Conservation (phyloP, 2,888 invertebrate genomes). For the Acanthosoma haemorrhoidale region DNA sequence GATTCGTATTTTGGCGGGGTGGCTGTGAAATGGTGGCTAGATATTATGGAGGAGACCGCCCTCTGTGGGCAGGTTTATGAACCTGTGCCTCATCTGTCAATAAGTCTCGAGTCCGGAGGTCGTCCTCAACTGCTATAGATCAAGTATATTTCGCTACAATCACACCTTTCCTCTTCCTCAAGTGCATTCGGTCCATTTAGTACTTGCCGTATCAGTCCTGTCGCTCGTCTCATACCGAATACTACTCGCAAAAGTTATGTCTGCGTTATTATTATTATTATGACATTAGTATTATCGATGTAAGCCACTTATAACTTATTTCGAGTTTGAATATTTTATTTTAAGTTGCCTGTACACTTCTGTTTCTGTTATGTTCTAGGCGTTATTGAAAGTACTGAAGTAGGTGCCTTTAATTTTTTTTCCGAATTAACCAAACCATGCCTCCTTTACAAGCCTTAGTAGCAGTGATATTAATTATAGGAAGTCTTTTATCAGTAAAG, state of each 20-base stretch:
- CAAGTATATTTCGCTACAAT: background rate
- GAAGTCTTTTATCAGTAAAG: background rate
- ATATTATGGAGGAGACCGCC: background rate
- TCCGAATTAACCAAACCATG: background rate
- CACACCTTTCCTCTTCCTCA: background rate
- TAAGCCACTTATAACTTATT: too few species aligned
- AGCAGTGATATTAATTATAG: background rate
- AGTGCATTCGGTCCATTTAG: too few species aligned
- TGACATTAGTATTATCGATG: too few species aligned
- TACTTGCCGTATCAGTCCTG: too few species aligned
- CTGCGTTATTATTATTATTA: too few species aligned
- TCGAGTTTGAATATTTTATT: too few species aligned
- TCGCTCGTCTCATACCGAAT: too few species aligned
- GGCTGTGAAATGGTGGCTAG: background rate
- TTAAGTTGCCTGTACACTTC: too few species aligned
- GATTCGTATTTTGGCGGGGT: background rate
- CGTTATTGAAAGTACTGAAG: background rate
- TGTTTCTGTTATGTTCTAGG: background rate
- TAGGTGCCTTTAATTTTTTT: background rate
- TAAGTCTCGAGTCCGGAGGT: background rate
- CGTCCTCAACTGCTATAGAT: background rate
- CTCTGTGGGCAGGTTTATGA: constrained; percentile 4
- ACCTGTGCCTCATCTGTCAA: background rate
- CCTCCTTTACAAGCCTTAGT: background rate
- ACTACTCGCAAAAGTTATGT: too few species aligned